Conservation (phyloP, 2,113 vertebrate genomes). For the Lathamus discolor region DNA sequence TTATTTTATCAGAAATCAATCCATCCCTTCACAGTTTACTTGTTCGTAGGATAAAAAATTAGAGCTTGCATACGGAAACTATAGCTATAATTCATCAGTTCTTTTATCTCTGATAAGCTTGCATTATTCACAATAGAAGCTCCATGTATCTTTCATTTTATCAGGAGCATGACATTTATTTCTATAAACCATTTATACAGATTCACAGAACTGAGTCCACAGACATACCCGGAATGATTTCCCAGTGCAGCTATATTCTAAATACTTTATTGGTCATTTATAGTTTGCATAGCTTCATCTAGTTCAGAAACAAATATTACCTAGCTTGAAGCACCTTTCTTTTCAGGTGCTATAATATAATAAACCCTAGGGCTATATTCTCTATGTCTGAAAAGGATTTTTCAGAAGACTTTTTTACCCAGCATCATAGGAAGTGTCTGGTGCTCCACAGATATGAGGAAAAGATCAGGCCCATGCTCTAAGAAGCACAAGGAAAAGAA, state of each 20-base stretch:
- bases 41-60: constrained; percentile 57
- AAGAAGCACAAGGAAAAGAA: background rate
- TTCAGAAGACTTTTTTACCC: background rate
- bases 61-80: constrained; percentile 28
- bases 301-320: background rate
- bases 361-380: background rate
- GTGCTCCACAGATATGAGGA: background rate
- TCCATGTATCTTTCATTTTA: constrained; percentile 25
- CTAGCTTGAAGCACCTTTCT: background rate
- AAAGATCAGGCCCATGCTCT: background rate
- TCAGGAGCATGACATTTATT: constrained; percentile 35
- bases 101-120: constrained; percentile 54
- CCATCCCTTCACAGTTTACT: constrained; percentile 44
- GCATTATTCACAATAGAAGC: constrained; percentile 32
- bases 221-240: background rate
- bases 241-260: background rate
- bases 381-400: background rate
- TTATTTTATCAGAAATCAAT: constrained; percentile 64
- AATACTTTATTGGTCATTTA: background rate
- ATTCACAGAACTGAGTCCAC: constrained; percentile 18
- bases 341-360: background rate
- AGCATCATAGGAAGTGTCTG: background rate
- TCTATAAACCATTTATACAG: constrained; percentile 9
- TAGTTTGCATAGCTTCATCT: background rate
- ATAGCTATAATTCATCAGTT: constrained; percentile 47